phyloP scores from a whole-genome alignment of 2,888 invertebrate genomes.

The Girardia tigrina region DNA sequence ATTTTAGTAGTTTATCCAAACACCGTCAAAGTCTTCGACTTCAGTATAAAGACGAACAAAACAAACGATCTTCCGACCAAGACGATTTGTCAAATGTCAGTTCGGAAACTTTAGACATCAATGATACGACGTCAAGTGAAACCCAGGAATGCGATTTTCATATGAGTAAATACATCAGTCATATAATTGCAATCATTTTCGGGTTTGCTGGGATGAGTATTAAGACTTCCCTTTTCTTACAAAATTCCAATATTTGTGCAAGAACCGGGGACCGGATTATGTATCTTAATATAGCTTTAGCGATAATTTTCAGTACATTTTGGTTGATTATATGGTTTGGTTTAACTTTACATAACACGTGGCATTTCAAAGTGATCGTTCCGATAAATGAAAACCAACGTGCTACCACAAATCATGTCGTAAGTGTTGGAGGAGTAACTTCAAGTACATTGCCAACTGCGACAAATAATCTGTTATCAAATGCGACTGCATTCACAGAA shows the following conservation, averaged over 20 bases:
- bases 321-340: constrained; percentile 14
- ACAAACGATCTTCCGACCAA: not conserved
- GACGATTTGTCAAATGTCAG: not conserved
- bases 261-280: not conserved
- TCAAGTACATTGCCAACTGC: not conserved
- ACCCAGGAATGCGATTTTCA: not conserved
- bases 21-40: not conserved
- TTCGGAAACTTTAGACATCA: not conserved
- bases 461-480: not conserved
- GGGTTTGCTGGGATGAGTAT: constrained; percentile 12
- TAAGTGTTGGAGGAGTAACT: constrained; percentile 14
- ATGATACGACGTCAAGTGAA: not conserved
- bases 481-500: not conserved
- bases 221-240: not conserved
- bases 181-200: not conserved
- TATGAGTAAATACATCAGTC: not conserved
- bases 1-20: not conserved
- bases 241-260: constrained; percentile 7
- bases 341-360: not conserved
- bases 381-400: not conserved
- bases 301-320: not conserved
- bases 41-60: not conserved
- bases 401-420: not conserved
- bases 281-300: not conserved
- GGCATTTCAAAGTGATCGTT: not conserved